These are phyloP conservation scores for Scrobipalpa costella DNA, from an alignment of 2,888 invertebrate species.

Conservation along the genomic window DNA sequence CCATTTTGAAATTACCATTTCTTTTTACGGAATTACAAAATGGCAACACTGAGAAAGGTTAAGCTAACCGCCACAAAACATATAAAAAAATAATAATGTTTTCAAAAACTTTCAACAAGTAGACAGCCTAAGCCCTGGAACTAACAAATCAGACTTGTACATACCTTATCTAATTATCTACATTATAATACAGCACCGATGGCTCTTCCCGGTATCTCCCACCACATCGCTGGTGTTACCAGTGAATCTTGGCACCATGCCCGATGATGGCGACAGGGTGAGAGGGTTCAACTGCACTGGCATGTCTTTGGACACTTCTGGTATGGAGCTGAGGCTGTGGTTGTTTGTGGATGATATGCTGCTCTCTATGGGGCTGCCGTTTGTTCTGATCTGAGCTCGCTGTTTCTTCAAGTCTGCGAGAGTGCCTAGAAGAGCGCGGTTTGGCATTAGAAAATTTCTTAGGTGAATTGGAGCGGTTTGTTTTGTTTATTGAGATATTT, in stretches of 20 bases:
- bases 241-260: conserved; percentile 82
- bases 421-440: conserved; percentile 80
- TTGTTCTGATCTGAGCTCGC: conserved; percentile 88
- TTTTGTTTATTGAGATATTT: no score
- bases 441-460: neutral
- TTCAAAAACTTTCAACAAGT: conserved; percentile 8
- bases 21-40: no score
- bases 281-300: conserved; percentile 71
- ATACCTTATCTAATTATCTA: conserved; percentile 56
- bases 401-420: conserved; percentile 97
- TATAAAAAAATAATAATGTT: neutral
- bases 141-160: conserved; percentile 70
- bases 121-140: conserved; percentile 44
- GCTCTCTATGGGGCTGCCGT: conserved; percentile 80
- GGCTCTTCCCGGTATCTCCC: conserved; percentile 84
- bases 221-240: conserved; percentile 90
- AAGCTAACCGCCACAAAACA: neutral
- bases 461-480: no score
- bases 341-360: conserved; percentile 68
- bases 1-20: no score
- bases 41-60: neutral
- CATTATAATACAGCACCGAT: conserved; percentile 88
- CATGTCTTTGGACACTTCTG: conserved; percentile 69
- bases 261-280: conserved; percentile 64
- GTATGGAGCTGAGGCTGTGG: conserved; percentile 70